Conservation (phyloP, 2,797 vertebrate species). For the Pteropus rufus region DNA sequence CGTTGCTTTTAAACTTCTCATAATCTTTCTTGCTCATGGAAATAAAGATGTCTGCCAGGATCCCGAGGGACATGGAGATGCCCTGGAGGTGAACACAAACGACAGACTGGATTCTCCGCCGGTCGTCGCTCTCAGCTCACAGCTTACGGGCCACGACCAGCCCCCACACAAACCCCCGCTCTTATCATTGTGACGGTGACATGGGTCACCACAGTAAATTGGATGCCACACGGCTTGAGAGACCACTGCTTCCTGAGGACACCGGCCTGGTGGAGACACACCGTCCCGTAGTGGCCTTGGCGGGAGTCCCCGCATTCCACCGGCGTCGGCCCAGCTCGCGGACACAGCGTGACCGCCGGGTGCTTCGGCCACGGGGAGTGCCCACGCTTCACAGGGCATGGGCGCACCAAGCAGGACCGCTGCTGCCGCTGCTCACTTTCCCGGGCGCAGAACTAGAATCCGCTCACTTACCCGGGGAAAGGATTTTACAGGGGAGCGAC, state of each 20-base stretch:
- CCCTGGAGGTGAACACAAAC: slow-evolving; percentile 84
- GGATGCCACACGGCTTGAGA: not conserved
- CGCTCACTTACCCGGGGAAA: not conserved
- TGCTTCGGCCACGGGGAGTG: too few species aligned
- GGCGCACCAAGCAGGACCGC: too few species aligned
- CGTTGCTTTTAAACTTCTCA: slow-evolving; percentile 82
- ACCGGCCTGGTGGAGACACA: too few species aligned
- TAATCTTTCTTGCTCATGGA: slow-evolving; percentile 96
- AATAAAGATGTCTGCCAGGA: slow-evolving; percentile 91
- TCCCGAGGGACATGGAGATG: slow-evolving; percentile 92
- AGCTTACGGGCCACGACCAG: too few species aligned
- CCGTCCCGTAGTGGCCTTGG: too few species aligned
- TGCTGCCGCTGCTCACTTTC: too few species aligned
- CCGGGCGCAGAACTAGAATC: too few species aligned
- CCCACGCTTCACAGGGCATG: too few species aligned
- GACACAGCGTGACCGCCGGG: too few species aligned
- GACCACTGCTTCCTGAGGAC: not conserved
- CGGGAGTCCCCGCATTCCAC: too few species aligned
- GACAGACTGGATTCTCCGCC: not conserved
- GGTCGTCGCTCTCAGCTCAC: not conserved
- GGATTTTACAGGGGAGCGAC: not conserved
- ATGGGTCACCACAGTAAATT: not conserved
- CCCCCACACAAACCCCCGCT: too few species aligned
- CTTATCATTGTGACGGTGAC: not conserved
- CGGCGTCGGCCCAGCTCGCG: too few species aligned